These are phyloP conservation scores for Aulostomus chinensis DNA, from an alignment of 2,797 vertebrate species.

Conservation along the genomic window DNA sequence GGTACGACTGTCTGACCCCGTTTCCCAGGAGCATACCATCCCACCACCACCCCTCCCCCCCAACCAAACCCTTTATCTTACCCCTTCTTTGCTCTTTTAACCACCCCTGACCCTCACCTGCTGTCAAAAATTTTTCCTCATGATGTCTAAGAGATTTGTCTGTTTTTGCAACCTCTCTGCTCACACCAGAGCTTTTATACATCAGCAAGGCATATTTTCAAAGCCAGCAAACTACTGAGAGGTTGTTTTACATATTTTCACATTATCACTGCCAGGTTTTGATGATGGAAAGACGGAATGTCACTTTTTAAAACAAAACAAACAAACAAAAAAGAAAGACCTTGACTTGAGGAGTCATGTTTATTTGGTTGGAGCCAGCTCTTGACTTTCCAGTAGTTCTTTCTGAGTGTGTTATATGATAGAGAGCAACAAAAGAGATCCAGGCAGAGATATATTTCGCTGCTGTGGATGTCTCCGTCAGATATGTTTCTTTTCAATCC, in stretches of 20 bases:
- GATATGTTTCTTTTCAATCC: slow-evolving; percentile 54
- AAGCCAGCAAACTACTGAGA: slow-evolving; percentile 40
- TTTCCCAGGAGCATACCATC: slow-evolving; percentile 31
- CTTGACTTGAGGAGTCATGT: slow-evolving; percentile 36
- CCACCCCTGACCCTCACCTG: slow-evolving; percentile 40
- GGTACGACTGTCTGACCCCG: slow-evolving; percentile 15
- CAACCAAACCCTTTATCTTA: slow-evolving; percentile 21
- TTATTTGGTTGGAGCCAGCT: slow-evolving; percentile 16
- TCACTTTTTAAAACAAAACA: slow-evolving; percentile 21
- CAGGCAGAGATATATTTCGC: slow-evolving; percentile 40
- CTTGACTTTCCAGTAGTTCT: slow-evolving; percentile 21
- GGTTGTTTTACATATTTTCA: slow-evolving; percentile 16
- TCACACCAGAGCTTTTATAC: slow-evolving; percentile 17
- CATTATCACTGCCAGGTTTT: slow-evolving; percentile 24
- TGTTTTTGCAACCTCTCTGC: slow-evolving; percentile 11
- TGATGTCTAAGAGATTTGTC: slow-evolving; percentile 13
- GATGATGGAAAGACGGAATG: slow-evolving; percentile 19
- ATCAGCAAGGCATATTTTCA: slow-evolving; percentile 44
- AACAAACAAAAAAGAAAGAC: slow-evolving; percentile 8
- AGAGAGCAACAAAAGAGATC: slow-evolving; percentile 34
- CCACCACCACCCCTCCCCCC: background rate
- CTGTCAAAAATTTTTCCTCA: slow-evolving; percentile 24
- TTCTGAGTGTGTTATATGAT: slow-evolving; percentile 29
- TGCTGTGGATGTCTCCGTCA: slow-evolving; percentile 52
- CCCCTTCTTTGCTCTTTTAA: slow-evolving; percentile 17